phyloP scores from a whole-genome alignment of 1,140 invertebrate species.

The Globodera ellingtonae region DNA sequence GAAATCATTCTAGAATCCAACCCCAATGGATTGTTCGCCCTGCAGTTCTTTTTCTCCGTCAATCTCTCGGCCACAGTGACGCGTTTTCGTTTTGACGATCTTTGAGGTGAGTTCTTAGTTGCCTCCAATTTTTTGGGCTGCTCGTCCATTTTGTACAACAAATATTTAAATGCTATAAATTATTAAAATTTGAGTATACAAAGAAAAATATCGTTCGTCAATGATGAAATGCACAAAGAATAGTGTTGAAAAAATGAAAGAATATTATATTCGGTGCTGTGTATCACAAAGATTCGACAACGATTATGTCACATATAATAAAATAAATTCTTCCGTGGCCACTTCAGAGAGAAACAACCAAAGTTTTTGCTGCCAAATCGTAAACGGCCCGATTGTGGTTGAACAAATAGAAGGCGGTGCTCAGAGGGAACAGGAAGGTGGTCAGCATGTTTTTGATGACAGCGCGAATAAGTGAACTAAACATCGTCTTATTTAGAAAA shows the following conservation, averaged over 20 bases:
- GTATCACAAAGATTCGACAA: not conserved
- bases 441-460: constrained; percentile 50
- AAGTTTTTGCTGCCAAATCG: constrained; percentile 45
- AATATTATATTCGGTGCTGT: not conserved
- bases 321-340: not conserved
- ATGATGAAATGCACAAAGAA: not conserved
- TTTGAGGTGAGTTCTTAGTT: not conserved
- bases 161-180: not conserved
- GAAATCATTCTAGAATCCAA: too few relatives aligned
- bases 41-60: not conserved
- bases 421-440: constrained; percentile 51
- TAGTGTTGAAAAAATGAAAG: not conserved
- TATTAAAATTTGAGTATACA: not conserved
- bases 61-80: not conserved
- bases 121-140: not conserved
- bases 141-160: not conserved
- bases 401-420: constrained; percentile 52
- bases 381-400: constrained; percentile 50
- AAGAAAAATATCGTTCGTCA: not conserved
- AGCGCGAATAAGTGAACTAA: constrained; percentile 47
- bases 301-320: not conserved
- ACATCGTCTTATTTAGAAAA: not conserved
- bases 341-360: constrained; percentile 36
- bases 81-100: not conserved
- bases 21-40: not conserved